A percentile compares a stretch with the other conserved stretches of the same genome.
Conservation (phyloP, 2,888 invertebrate genomes). For the Cephus nigrinus region DNA sequence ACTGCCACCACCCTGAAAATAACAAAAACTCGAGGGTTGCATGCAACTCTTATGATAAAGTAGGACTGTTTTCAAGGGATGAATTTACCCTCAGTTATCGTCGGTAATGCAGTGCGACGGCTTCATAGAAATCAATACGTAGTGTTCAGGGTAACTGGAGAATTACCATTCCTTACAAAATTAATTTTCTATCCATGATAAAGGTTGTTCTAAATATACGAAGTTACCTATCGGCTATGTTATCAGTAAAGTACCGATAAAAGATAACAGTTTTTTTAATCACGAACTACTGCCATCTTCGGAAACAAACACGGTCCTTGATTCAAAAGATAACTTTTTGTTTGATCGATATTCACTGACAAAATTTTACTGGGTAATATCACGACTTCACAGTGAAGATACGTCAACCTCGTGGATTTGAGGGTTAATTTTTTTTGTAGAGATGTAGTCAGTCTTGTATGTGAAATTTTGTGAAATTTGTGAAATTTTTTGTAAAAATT, state of each 20-base stretch:
- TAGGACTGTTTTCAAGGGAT: not conserved
- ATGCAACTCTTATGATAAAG: not conserved
- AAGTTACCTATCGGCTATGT: not conserved
- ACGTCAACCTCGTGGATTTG: not conserved
- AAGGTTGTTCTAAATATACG: not conserved
- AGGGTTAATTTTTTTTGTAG: not conserved
- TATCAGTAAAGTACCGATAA: not conserved
- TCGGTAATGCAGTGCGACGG: not conserved
- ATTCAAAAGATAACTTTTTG: slow-evolving; percentile 8
- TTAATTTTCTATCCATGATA: not conserved
- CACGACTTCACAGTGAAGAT: not conserved
- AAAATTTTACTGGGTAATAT: slow-evolving; percentile 10
- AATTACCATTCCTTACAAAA: not conserved
- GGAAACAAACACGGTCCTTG: not conserved
- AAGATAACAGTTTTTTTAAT: not conserved
- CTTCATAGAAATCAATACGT: not conserved
- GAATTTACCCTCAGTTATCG: not conserved
- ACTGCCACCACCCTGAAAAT: not conserved
- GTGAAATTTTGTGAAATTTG: too few species aligned
- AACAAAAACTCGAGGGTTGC: not conserved
- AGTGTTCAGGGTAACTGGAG: not conserved
- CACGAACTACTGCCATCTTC: not conserved
- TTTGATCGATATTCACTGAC: slow-evolving; percentile 20
- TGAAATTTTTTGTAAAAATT: not conserved
- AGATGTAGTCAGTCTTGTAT: not conserved